A percentile compares a stretch with the other conserved stretches of the same genome.
Evolutionary conservation across 2,797 vertebrate genomes (phyloP).

Genomic region (Siniperca obscura): DNA sequence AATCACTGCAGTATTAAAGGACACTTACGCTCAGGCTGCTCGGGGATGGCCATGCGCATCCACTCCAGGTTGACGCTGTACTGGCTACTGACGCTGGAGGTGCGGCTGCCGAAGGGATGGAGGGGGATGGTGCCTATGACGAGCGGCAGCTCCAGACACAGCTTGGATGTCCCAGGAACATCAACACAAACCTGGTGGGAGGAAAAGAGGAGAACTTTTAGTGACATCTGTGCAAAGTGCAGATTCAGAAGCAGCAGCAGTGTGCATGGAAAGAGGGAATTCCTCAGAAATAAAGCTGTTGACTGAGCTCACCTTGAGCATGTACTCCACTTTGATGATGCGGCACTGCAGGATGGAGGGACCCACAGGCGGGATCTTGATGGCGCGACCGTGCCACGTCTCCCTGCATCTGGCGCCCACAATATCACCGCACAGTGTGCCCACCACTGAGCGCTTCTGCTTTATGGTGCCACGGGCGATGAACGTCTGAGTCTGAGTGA

Average conservation of each 20-base stretch:
- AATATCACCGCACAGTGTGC: conserved; percentile 88
- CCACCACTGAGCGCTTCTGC: conserved; percentile 93
- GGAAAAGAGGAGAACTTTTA: not conserved
- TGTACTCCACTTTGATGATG: conserved; percentile 95
- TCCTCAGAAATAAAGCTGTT: not conserved
- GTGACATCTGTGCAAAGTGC: not conserved
- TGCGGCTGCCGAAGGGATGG: conserved; percentile 93
- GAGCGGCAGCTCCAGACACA: conserved; percentile 93
- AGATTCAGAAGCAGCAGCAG: not conserved
- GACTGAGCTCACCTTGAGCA: conserved; percentile 89
- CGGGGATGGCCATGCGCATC: conserved; percentile 88
- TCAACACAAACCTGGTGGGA: conserved; percentile 92
- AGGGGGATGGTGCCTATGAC: conserved; percentile 96
- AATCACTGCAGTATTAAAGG: not conserved
- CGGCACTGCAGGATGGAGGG: conserved; percentile 96
- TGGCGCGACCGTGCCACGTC: conserved; percentile 92
- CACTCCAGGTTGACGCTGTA: conserved; percentile 92
- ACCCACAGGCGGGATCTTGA: conserved; percentile 95
- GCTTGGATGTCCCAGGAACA: conserved; percentile 93
- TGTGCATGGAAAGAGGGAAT: rapidly evolving
- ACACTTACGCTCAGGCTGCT: conserved; percentile 92
- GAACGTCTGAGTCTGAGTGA: conserved; percentile 97
- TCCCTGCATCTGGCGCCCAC: conserved; percentile 86
- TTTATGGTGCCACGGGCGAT: conserved; percentile 93
- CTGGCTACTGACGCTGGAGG: conserved; percentile 94